These are phyloP conservation scores for Eristalinus aeneus DNA, from an alignment of 2,888 invertebrate genomes.

Conservation along the genomic window DNA sequence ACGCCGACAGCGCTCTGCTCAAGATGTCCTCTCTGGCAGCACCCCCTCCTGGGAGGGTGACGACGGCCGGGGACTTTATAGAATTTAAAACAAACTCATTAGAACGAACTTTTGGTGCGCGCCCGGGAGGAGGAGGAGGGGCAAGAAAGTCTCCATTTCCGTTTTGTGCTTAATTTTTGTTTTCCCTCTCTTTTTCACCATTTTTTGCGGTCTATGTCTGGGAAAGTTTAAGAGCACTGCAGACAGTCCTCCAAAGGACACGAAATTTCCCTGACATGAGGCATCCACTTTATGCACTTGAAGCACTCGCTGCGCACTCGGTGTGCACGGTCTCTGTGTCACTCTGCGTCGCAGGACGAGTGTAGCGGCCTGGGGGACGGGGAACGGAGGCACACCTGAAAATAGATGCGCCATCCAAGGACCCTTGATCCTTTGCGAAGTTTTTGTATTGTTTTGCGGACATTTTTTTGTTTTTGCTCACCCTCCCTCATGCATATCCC, in stretches of 20 bases:
- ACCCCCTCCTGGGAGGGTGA: background rate
- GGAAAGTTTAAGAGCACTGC: background rate
- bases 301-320: background rate
- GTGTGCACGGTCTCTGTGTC: background rate
- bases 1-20: background rate
- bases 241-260: slow-evolving; percentile 32
- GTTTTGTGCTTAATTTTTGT: background rate
- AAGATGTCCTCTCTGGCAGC: slow-evolving; percentile 21
- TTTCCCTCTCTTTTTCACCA: background rate
- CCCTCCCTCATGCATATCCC: background rate
- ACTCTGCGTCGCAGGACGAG: slow-evolving; percentile 2
- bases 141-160: background rate
- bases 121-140: background rate
- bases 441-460: background rate
- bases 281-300: slow-evolving; percentile 4
- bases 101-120: slow-evolving; percentile 26
- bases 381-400: background rate
- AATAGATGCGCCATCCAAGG: background rate
- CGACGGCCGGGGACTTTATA: background rate
- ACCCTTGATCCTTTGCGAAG: background rate
- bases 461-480: background rate
- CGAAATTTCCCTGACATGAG: slow-evolving; percentile 22
- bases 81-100: slow-evolving; percentile 44
- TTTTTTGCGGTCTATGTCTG: slow-evolving; percentile 9
- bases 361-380: too few species aligned